Evolutionary conservation across 2,888 invertebrate species (phyloP).

Genomic region (Julus scanicus): DNA sequence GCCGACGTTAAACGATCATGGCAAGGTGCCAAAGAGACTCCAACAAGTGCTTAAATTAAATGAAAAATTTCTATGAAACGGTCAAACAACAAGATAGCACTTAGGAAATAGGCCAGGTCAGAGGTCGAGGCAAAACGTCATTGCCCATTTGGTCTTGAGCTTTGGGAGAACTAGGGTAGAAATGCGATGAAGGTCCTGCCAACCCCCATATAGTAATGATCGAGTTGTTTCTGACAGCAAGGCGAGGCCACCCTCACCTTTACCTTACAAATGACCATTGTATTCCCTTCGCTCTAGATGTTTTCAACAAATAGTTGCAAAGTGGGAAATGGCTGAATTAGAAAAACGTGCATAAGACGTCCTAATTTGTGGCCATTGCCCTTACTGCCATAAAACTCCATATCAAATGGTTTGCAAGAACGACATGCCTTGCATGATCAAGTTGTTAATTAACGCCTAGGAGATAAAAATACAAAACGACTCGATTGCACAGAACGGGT

Average conservation of each 20-base stretch:
- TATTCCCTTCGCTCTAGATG: conserved; percentile 2
- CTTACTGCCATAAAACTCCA: neutral
- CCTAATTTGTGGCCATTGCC: neutral
- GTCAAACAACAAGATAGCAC: neutral
- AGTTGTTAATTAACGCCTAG: conserved; percentile 13
- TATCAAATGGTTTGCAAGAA: neutral
- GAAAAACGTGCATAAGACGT: conserved; percentile 7
- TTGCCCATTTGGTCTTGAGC: neutral
- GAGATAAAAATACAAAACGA: neutral
- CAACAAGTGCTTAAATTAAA: too few species aligned
- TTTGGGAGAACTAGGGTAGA: neutral
- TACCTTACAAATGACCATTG: neutral
- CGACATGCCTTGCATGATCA: neutral
- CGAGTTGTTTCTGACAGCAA: neutral
- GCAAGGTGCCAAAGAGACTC: too few species aligned
- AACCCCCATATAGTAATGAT: neutral
- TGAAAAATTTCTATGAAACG: too few species aligned
- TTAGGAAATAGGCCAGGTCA: neutral
- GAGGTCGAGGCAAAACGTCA: too few species aligned
- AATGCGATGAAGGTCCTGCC: neutral
- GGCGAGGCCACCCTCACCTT: neutral
- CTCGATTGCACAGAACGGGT: neutral
- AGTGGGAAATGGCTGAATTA: neutral
- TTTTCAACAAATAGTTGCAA: neutral
- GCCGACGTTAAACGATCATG: too few species aligned